phyloP scores from a whole-genome alignment of 2,888 invertebrate genomes.

The Ischnura elegans region DNA sequence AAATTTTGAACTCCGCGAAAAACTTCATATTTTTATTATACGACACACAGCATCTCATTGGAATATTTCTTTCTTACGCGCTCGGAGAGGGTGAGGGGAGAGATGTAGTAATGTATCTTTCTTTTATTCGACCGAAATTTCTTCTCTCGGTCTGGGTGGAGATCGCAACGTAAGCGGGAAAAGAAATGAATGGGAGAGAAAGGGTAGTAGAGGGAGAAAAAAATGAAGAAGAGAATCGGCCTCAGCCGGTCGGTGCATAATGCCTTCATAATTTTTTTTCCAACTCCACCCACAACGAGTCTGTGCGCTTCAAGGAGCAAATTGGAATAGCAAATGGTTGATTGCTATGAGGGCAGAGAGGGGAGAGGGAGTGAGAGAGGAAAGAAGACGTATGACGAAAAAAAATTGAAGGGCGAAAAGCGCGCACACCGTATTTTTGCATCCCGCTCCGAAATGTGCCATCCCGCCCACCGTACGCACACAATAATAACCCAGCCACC shows the following conservation, averaged over 20 bases:
- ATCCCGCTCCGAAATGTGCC: neutral
- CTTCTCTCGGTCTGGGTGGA: neutral
- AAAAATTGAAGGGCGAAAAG: neutral
- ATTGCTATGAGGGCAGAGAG: neutral
- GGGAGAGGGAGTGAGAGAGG: neutral
- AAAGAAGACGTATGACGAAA: neutral
- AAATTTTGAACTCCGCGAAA: neutral
- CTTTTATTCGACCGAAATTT: neutral
- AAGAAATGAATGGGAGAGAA: neutral
- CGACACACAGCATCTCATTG: neutral
- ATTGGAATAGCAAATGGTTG: constrained; percentile 40
- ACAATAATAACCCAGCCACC: neutral
- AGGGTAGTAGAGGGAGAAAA: neutral
- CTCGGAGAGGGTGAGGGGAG: neutral
- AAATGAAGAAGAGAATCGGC: neutral
- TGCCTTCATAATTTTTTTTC: constrained; percentile 37
- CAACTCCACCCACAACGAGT: neutral
- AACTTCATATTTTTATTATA: neutral
- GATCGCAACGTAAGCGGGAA: too few species aligned
- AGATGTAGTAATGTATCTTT: neutral
- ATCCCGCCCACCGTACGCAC: neutral
- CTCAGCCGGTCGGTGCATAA: constrained; percentile 22
- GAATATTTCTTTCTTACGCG: neutral
- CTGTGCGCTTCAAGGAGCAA: constrained; percentile 23
- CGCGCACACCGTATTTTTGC: neutral